A percentile compares a stretch with the other conserved stretches of the same genome.
Conservation (phyloP, 2,888 invertebrate genomes). For the Drosophila emarginata region DNA sequence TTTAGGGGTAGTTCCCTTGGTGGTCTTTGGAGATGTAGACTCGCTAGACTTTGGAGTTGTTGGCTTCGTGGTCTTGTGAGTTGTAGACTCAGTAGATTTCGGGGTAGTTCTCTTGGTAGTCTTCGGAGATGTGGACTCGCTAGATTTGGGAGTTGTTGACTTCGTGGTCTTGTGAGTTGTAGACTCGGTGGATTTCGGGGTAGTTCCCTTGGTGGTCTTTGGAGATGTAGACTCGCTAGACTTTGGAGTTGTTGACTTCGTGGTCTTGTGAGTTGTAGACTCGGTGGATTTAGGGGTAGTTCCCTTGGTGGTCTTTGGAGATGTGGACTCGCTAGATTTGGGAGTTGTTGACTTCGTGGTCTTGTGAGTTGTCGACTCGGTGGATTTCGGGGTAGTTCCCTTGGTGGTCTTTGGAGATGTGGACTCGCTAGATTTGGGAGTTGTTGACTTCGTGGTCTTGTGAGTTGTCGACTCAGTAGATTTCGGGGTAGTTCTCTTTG, state of each 20-base stretch:
- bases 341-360: not conserved
- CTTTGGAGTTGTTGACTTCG: no score
- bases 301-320: not conserved
- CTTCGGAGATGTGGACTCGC: not conserved
- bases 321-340: not conserved
- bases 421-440: not conserved
- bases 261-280: no score
- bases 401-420: no score
- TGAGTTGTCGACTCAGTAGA: not conserved
- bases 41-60: not conserved
- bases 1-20: constrained; percentile 3
- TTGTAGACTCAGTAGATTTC: not conserved
- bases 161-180: no score
- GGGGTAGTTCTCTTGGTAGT: constrained; percentile 9
- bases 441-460: not conserved
- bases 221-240: no score
- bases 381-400: not conserved
- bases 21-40: not conserved
- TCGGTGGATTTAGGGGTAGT: not conserved
- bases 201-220: no score
- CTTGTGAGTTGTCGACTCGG: constrained; percentile 2
- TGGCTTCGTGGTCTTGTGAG: not conserved
- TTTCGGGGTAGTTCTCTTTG: not conserved
- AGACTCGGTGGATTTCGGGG: no score
- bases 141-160: not conserved